These are phyloP conservation scores for Thymelicus sylvestris DNA, from an alignment of 2,888 invertebrate genomes.

Conservation along the genomic window DNA sequence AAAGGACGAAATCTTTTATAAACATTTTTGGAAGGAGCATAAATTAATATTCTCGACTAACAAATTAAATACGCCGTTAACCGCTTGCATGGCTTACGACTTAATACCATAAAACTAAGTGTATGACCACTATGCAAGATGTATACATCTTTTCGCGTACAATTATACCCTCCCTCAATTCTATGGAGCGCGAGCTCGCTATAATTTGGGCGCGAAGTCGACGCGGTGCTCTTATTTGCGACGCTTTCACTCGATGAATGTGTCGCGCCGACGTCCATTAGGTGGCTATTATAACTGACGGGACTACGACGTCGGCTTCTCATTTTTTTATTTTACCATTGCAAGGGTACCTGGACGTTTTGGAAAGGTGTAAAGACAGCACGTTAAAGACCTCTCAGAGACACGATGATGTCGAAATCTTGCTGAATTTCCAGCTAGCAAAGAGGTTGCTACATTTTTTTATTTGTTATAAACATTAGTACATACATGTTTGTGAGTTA, in stretches of 20 bases:
- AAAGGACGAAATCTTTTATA: too few species aligned
- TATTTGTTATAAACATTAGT: neutral
- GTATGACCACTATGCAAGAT: slow-evolving; percentile 12
- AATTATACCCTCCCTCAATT: slow-evolving; percentile 7
- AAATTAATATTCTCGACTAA: too few species aligned
- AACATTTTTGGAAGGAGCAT: too few species aligned
- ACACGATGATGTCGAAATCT: slow-evolving; percentile 16
- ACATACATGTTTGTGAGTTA: neutral
- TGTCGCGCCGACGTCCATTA: slow-evolving; percentile 72
- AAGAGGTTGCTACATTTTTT: neutral
- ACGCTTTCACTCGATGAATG: slow-evolving; percentile 65
- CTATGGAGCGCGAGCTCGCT: slow-evolving; percentile 41
- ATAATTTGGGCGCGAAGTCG: slow-evolving; percentile 52
- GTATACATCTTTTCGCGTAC: neutral
- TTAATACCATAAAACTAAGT: slow-evolving; percentile 7
- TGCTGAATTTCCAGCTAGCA: neutral
- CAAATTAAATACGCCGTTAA: neutral
- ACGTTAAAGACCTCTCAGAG: slow-evolving; percentile 22
- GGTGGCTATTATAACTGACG: slow-evolving; percentile 75
- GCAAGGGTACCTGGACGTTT: slow-evolving; percentile 35
- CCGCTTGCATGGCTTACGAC: neutral
- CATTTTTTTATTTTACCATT: slow-evolving; percentile 47
- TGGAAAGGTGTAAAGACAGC: slow-evolving; percentile 39
- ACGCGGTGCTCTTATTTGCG: slow-evolving; percentile 57
- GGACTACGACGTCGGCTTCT: slow-evolving; percentile 46